phyloP scores from a whole-genome alignment of 53 echinoderm and acorn worm genomes.

The Henricia sp. region DNA sequence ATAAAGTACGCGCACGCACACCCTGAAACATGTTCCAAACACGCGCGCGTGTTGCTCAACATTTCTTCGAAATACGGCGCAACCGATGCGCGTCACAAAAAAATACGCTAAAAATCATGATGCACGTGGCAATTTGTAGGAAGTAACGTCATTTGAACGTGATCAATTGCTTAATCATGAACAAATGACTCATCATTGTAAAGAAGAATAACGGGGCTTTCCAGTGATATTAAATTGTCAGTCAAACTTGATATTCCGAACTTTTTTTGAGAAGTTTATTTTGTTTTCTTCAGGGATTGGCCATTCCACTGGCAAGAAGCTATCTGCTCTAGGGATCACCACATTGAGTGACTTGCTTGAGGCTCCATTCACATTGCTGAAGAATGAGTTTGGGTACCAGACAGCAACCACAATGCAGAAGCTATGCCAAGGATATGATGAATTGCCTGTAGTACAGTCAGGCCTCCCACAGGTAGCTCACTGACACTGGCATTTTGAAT shows the following conservation, averaged over 20 bases:
- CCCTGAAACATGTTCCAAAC: no score
- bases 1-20: no score
- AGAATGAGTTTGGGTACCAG: slow-evolving; percentile 76
- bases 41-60: no score
- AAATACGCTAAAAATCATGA: no score
- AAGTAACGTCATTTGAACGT: no score
- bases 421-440: slow-evolving; percentile 81
- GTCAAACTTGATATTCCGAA: background rate
- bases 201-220: no score
- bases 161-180: no score
- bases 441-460: slow-evolving; percentile 73
- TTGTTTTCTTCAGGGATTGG: slow-evolving; percentile 76
- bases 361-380: slow-evolving; percentile 54
- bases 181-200: no score
- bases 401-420: slow-evolving; percentile 70
- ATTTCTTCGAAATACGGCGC: no score
- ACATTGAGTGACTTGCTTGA: slow-evolving; percentile 68
- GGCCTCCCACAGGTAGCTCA: slow-evolving; percentile 92
- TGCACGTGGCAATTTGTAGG: no score
- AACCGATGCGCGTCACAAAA: no score
- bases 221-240: background rate
- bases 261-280: background rate
- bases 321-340: slow-evolving; percentile 76
- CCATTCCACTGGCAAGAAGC: slow-evolving; percentile 82
- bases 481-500: no score